Conservation (phyloP, 53 echinoderm and acorn worm genomes). For the Apostichopus leukothele region DNA sequence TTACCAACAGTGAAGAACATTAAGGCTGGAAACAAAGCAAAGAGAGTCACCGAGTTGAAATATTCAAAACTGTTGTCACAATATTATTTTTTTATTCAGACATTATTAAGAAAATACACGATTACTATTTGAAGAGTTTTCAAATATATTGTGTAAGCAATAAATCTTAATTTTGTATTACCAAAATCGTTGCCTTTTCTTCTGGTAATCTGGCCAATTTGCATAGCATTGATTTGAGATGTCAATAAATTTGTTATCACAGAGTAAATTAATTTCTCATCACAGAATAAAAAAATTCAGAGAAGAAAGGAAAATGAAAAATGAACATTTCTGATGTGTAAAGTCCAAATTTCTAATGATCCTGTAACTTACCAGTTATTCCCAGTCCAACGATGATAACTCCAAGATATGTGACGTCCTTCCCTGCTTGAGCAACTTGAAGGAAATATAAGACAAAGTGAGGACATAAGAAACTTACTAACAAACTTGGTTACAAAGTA, state of each 20-base stretch:
- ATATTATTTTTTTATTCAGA: too few relatives aligned
- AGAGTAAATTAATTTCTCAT: too few relatives aligned
- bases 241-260: too few relatives aligned
- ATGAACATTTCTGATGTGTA: neutral
- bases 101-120: too few relatives aligned
- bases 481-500: too few relatives aligned
- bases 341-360: neutral
- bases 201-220: too few relatives aligned
- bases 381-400: conserved; percentile 81
- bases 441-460: conserved; percentile 5
- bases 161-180: too few relatives aligned
- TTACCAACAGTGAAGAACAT: conserved; percentile 90
- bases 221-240: too few relatives aligned
- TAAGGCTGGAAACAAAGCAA: conserved; percentile 55
- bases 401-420: conserved; percentile 81
- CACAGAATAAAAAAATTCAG: neutral
- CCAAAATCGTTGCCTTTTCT: too few relatives aligned
- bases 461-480: neutral
- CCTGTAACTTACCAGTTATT: conserved; percentile 65
- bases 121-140: neutral
- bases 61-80: neutral
- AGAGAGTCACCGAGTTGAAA: neutral
- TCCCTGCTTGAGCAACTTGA: conserved; percentile 85
- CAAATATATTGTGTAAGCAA: neutral
- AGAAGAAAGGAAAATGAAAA: neutral